Evolutionary conservation across 2,888 invertebrate species (phyloP).

Genomic region (Drosophila melanocephala): DNA sequence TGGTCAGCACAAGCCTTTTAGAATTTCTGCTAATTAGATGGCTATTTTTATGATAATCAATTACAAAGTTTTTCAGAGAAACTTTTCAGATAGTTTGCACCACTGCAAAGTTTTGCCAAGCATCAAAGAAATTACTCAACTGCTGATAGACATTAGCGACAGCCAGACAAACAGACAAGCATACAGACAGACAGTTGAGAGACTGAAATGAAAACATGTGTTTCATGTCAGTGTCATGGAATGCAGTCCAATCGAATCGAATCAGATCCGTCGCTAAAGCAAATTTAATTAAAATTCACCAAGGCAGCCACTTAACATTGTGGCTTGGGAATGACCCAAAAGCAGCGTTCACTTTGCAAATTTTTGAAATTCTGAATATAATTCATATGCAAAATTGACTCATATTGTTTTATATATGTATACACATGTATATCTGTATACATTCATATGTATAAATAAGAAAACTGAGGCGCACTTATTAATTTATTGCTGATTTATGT

Average conservation of each 20-base stretch:
- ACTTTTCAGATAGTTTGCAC: conserved; percentile 53
- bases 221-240: conserved; percentile 49
- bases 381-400: conserved; percentile 32
- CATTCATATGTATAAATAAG: neutral
- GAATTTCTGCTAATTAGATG: conserved; percentile 65
- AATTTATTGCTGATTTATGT: conserved; percentile 68
- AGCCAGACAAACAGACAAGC: conserved; percentile 16
- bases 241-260: conserved; percentile 9
- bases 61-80: conserved; percentile 70
- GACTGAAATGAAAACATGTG: conserved; percentile 59
- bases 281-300: conserved; percentile 42
- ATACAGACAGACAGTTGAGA: conserved; percentile 31
- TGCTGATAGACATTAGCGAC: conserved; percentile 14
- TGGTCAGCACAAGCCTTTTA: conserved; percentile 25
- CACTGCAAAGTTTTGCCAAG: conserved; percentile 48
- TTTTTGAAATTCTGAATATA: conserved; percentile 57
- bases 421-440: conserved; percentile 4
- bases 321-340: conserved; percentile 29
- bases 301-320: conserved; percentile 63
- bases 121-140: conserved; percentile 67
- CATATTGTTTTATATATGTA: conserved; percentile 3
- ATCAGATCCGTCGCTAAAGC: conserved; percentile 2
- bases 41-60: conserved; percentile 73
- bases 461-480: conserved; percentile 40
- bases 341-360: conserved; percentile 50